Evolutionary conservation across 2,888 invertebrate genomes (phyloP).

Genomic region (Patella depressa): DNA sequence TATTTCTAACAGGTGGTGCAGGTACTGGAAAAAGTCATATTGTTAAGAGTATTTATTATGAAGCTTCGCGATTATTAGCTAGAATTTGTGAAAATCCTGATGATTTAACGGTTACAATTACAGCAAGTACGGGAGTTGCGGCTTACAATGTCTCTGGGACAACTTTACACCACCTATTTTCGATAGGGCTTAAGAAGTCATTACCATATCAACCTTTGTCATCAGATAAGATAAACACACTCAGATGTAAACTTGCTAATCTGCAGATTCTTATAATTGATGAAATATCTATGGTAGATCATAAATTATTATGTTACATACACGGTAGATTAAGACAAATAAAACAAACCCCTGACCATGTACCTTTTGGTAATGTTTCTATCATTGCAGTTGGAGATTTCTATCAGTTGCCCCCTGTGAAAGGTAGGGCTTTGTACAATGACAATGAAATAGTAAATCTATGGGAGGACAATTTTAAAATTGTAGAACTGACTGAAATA

Average conservation of each 20-base stretch:
- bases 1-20: constrained; percentile 17
- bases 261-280: constrained; percentile 23
- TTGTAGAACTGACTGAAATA: constrained; percentile 18
- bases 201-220: constrained; percentile 18
- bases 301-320: constrained; percentile 15
- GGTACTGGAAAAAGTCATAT: constrained; percentile 15
- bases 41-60: constrained; percentile 19
- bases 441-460: background rate
- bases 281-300: constrained; percentile 24
- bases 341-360: constrained; percentile 15
- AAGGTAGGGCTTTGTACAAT: background rate
- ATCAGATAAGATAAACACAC: constrained; percentile 12
- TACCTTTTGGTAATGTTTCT: constrained; percentile 20
- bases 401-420: constrained; percentile 27
- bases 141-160: background rate
- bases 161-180: background rate
- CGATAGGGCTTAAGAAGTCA: background rate
- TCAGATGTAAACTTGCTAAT: constrained; percentile 19
- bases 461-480: constrained; percentile 19
- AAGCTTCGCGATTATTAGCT: constrained; percentile 17
- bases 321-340: constrained; percentile 24
- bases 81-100: background rate
- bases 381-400: constrained; percentile 25
- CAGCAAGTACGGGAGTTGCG: background rate
- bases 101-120: constrained; percentile 18